These are phyloP conservation scores for Bufotes viridis DNA, from an alignment of 2,797 vertebrate genomes.

Conservation along the genomic window DNA sequence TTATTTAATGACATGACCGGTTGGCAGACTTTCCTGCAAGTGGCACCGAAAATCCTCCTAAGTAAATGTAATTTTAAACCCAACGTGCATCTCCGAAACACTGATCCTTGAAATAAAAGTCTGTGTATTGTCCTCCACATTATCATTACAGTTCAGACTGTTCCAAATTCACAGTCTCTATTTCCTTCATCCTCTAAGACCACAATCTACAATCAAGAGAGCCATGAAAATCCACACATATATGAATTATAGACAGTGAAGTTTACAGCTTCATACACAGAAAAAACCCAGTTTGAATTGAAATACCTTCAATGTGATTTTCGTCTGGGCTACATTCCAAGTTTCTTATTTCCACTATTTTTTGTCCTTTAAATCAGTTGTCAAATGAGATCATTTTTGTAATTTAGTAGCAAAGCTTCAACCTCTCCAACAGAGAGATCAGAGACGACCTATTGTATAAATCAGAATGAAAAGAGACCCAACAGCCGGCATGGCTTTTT, in stretches of 20 bases:
- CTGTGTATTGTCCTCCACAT: background rate
- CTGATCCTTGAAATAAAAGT: conserved; percentile 11
- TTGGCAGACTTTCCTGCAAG: background rate
- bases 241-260: conserved; percentile 60
- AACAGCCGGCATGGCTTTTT: conserved; percentile 35
- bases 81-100: background rate
- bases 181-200: conserved; percentile 35
- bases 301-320: conserved; percentile 64
- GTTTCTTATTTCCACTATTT: conserved; percentile 60
- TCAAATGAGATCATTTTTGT: conserved; percentile 64
- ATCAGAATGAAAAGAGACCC: conserved; percentile 54
- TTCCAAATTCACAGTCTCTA: conserved; percentile 13
- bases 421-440: conserved; percentile 61
- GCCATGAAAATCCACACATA: conserved; percentile 56
- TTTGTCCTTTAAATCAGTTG: conserved; percentile 62
- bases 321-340: conserved; percentile 60
- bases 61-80: conserved; percentile 15
- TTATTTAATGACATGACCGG: background rate
- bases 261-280: conserved; percentile 62
- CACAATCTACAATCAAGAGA: conserved; percentile 40
- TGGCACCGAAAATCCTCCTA: background rate
- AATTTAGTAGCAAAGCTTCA: conserved; percentile 62
- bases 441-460: conserved; percentile 59
- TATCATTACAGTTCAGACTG: conserved; percentile 19
- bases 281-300: conserved; percentile 56